Base-by-base conservation (phyloP, 2,888 invertebrate genomes). In the Exephanes ischioxanthus region DNA sequence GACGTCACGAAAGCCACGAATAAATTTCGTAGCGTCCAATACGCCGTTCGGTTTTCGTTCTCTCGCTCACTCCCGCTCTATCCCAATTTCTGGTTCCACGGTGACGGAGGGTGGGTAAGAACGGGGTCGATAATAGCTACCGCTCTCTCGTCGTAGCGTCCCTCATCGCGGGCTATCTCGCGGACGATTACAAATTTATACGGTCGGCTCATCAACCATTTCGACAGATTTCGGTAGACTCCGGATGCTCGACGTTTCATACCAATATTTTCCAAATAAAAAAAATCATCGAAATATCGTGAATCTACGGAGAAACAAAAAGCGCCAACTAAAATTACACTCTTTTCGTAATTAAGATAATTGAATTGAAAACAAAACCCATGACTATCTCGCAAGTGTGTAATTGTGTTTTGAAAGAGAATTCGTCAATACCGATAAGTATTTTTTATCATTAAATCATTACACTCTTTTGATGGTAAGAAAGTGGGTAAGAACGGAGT, bases 11-110 rank as follows among this genome's bases (percentile, higher is more conserved):
- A 78, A 87, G 81, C 80, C 66, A 81, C 86, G 83, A 83, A 87
- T 86, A 87, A 87, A 87, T 87, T 87, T 86, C 76, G 73, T 78
- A 83, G 83, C 75, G 80, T 80, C 85, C 83, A 83, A 85, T 85
- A 85, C 73, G 85, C 76, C 83, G 85, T 85, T 85, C 61, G 83
- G 67, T 80, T 73, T 73, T 83, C 83, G 68, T 79, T 55, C 30
- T 26, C 53, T 51, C 66, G n/a, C 26, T 80, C 72, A 19, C 72
- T 77, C 83, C 61, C 61, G 79, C 26, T 84, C 72, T 84, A 72
- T 80, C 72, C 61, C 76, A 76, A 76, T 80, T 71, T 73, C 83
- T 77, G 67, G 30, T 81, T 78, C 51, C 75, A 66, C 72, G 75
- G 81, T 82, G 48, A 51, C 67, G 66, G 48, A 19, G 1, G 3